Percentiles rank a stretch among this genome's conserved stretches.
Evolutionary conservation across 2,113 vertebrate species (phyloP).

Genomic region (Fulmarus glacialis): DNA sequence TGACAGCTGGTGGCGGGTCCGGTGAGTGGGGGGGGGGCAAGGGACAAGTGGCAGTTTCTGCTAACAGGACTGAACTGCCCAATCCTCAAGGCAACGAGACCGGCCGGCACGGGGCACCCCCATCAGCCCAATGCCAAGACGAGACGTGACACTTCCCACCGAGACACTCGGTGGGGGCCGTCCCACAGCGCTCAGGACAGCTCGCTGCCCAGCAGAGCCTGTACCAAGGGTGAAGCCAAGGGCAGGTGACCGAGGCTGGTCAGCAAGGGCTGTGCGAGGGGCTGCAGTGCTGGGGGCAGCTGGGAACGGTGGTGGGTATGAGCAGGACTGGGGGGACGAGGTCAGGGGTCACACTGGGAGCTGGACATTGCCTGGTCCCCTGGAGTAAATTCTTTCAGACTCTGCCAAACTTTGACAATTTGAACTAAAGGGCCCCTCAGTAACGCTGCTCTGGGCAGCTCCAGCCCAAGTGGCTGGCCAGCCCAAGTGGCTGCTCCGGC

Average conservation of each 20-base stretch:
- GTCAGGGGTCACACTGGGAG: not conserved
- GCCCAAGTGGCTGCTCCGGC: not conserved
- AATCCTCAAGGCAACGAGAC: fast-evolving
- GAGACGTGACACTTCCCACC: fast-evolving
- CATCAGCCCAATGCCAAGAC: fast-evolving
- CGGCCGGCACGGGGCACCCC: fast-evolving
- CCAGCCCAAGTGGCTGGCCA: not conserved
- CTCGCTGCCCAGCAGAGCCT: fast-evolving
- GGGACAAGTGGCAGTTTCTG: no score
- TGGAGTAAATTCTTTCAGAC: not conserved
- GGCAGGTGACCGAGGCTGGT: fast-evolving
- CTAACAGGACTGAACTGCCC: not conserved
- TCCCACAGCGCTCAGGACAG: not conserved
- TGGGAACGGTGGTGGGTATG: fast-evolving
- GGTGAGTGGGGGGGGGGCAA: not conserved
- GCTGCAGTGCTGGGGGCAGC: not conserved
- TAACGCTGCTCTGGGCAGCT: fast-evolving
- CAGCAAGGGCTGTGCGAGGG: not conserved
- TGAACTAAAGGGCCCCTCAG: fast-evolving
- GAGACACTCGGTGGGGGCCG: fast-evolving
- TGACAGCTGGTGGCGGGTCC: not conserved
- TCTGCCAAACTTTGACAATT: not conserved
- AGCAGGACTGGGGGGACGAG: not conserved
- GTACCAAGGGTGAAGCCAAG: not conserved
- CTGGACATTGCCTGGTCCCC: not conserved